Evolutionary conservation across 2,888 invertebrate genomes (phyloP).

Genomic region (Acleris laterana): DNA sequence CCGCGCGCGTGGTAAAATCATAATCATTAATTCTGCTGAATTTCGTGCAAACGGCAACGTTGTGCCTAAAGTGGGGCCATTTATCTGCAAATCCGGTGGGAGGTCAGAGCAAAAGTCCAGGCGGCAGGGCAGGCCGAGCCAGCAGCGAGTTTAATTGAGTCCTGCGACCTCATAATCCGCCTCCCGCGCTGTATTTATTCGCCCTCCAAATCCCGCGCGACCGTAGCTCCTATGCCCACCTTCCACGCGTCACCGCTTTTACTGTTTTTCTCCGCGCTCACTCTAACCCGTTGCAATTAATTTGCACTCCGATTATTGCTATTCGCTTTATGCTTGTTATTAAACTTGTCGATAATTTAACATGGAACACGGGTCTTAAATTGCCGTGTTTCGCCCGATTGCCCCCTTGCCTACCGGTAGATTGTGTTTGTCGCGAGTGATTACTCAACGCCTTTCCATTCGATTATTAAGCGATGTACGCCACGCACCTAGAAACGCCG

Average conservation of each 20-base stretch:
- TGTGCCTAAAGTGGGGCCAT: constrained; percentile 73
- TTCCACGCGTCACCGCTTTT: constrained; percentile 50
- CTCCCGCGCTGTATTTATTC: constrained; percentile 79
- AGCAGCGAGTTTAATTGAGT: constrained; percentile 83
- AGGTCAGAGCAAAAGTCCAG: constrained; percentile 80
- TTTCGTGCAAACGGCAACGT: constrained; percentile 59
- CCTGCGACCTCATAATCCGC: constrained; percentile 82
- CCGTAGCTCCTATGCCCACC: constrained; percentile 13
- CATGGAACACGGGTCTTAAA: constrained; percentile 77
- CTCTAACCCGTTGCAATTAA: constrained; percentile 70
- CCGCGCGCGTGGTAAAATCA: constrained; percentile 49
- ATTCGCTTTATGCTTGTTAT: constrained; percentile 77
- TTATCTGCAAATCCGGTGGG: constrained; percentile 78
- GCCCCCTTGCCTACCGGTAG: constrained; percentile 66
- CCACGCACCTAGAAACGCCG: constrained; percentile 58
- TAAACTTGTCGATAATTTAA: constrained; percentile 82
- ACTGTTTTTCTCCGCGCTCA: constrained; percentile 70
- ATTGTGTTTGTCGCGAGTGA: constrained; percentile 67
- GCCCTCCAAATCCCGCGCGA: constrained; percentile 50
- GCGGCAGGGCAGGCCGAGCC: constrained; percentile 80
- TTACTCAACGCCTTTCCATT: constrained; percentile 65
- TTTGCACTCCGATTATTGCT: constrained; percentile 74
- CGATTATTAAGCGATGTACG: constrained; percentile 68
- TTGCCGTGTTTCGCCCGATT: constrained; percentile 75
- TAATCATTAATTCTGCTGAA: constrained; percentile 62